Evolutionary conservation across 1,140 invertebrate genomes (phyloP).

Genomic region (Bilobella aurantiaca): DNA sequence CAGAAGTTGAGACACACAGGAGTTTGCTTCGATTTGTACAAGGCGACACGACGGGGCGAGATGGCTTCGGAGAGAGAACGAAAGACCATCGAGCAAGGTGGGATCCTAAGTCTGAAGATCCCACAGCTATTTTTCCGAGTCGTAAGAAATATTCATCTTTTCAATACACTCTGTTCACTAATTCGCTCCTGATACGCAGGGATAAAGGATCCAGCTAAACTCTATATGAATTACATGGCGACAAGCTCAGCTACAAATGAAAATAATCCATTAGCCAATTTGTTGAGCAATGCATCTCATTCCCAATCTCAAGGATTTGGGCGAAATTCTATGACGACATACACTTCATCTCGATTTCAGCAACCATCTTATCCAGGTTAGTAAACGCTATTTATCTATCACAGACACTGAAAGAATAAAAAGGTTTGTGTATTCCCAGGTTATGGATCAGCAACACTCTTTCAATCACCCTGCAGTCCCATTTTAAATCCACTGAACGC

Average conservation of each 20-base stretch:
- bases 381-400: no score
- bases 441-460: neutral
- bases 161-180: neutral
- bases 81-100: neutral
- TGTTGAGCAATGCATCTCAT: no score
- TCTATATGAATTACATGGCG: neutral
- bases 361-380: no score
- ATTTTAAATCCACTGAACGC: neutral
- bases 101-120: neutral
- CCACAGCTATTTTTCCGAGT: neutral
- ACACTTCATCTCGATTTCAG: neutral
- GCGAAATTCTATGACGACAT: no score
- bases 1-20: neutral
- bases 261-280: no score
- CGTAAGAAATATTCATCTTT: neutral
- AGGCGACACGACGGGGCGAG: neutral
- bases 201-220: neutral
- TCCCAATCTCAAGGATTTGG: no score
- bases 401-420: no score
- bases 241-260: no score
- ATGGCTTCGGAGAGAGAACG: neutral
- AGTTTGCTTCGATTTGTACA: neutral
- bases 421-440: neutral
- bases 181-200: neutral
- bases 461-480: neutral